Percentiles rank a stretch among this genome's conserved stretches.
Evolutionary conservation across 2,797 vertebrate species (phyloP).

Genomic region (Neosilurus hyrtlii): DNA sequence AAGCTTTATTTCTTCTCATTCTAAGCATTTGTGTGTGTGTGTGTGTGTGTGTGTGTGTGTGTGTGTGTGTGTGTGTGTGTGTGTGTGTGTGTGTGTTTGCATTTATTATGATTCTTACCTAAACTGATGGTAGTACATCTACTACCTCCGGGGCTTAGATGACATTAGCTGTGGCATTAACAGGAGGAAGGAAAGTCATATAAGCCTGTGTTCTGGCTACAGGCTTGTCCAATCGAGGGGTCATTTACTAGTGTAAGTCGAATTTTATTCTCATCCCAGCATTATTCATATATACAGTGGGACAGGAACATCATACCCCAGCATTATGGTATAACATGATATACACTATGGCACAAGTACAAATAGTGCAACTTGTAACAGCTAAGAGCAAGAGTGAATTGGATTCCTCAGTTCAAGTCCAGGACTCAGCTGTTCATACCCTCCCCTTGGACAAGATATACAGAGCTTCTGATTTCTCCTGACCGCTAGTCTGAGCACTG

Average conservation of each 20-base stretch:
- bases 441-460: slow-evolving; percentile 31
- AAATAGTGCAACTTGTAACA: slow-evolving; percentile 6
- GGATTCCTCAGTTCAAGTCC: slow-evolving; percentile 25
- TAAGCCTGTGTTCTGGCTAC: slow-evolving; percentile 35
- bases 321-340: background rate
- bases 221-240: background rate
- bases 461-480: slow-evolving; percentile 6
- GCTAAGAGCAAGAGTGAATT: slow-evolving; percentile 7
- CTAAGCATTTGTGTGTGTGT: no score
- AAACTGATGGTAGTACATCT: slow-evolving; percentile 43
- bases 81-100: background rate
- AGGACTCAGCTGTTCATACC: slow-evolving; percentile 26
- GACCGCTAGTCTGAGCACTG: slow-evolving; percentile 10
- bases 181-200: slow-evolving; percentile 34
- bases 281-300: background rate
- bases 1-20: background rate
- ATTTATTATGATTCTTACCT: slow-evolving; percentile 44
- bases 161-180: slow-evolving; percentile 53
- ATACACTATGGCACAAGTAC: background rate
- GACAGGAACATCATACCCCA: background rate
- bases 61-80: slow-evolving; percentile 3
- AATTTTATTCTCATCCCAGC: background rate
- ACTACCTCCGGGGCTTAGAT: slow-evolving; percentile 46
- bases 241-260: slow-evolving; percentile 16
- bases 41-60: no score